Percentiles rank a stretch among this genome's conserved stretches.
These are phyloP conservation scores for Caprella mutica DNA, from an alignment of 2,888 invertebrate genomes.

Conservation along the genomic window DNA sequence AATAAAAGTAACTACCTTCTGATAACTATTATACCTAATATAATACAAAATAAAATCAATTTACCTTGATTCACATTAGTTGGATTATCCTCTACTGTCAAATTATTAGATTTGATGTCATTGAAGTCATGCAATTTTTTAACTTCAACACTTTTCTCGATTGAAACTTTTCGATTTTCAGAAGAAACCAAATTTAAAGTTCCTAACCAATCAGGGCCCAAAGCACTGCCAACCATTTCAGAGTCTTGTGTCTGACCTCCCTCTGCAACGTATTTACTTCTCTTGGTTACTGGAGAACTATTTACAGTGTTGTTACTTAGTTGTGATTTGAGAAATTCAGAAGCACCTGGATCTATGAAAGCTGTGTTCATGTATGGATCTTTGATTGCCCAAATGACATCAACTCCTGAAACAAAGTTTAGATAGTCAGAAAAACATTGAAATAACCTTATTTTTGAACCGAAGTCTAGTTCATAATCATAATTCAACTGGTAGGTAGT, in stretches of 20 bases:
- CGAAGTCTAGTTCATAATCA: too few relatives aligned
- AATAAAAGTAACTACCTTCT: not conserved
- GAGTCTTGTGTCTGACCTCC: constrained; percentile 3
- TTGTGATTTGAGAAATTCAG: constrained; percentile 68
- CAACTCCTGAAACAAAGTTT: constrained; percentile 48
- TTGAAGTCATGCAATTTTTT: constrained; percentile 36
- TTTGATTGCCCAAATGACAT: constrained; percentile 86
- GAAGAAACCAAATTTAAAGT: constrained; percentile 51
- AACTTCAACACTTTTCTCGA: constrained; percentile 37
- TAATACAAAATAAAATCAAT: not conserved
- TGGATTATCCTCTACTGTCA: not conserved
- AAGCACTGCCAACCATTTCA: constrained; percentile 59
- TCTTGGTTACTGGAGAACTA: constrained; percentile 14
- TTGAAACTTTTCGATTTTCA: constrained; percentile 14
- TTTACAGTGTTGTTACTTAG: constrained; percentile 28
- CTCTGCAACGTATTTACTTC: constrained; percentile 29
- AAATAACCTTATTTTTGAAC: too few relatives aligned
- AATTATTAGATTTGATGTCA: constrained; percentile 36
- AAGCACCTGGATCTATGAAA: constrained; percentile 91
- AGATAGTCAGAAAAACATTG: too few relatives aligned
- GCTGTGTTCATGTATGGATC: constrained; percentile 85
- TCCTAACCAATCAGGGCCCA: constrained; percentile 93
- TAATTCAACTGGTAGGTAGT: too few relatives aligned
- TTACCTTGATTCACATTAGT: not conserved
- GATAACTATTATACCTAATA: too few relatives aligned